Conservation (phyloP, 1,140 invertebrate genomes). For the Tetragonula clypearis region DNA sequence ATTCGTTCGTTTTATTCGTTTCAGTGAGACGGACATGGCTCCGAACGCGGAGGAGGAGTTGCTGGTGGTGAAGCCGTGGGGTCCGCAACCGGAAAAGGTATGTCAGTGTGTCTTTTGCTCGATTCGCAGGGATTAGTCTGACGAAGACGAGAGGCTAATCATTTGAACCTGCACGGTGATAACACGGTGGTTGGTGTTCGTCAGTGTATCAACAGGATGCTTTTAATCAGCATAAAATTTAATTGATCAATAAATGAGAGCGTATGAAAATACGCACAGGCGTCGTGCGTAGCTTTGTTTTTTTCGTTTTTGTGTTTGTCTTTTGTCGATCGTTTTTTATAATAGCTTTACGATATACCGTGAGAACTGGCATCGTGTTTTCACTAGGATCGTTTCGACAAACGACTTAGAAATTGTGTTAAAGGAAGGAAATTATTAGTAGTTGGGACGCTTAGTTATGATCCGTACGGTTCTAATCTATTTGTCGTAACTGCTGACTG, state of each 20-base stretch:
- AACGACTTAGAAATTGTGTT: constrained; percentile 40
- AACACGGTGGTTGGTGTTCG: background rate
- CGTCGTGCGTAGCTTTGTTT: constrained; percentile 4
- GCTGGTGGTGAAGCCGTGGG: constrained; percentile 77
- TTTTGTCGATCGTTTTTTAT: constrained; percentile 53
- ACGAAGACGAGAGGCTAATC: background rate
- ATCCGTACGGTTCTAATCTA: constrained; percentile 19
- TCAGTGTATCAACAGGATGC: constrained; percentile 63
- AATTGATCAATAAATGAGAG: constrained; percentile 58
- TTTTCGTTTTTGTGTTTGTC: background rate
- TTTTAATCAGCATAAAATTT: constrained; percentile 73
- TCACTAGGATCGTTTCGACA: background rate
- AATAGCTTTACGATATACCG: constrained; percentile 42
- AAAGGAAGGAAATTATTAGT: constrained; percentile 31
- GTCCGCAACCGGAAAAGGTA: constrained; percentile 78
- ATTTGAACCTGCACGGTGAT: constrained; percentile 11
- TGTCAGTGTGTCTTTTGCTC: constrained; percentile 19
- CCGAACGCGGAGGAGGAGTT: constrained; percentile 81
- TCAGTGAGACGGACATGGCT: constrained; percentile 80
- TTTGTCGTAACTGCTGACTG: constrained; percentile 4
- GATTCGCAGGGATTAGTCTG: background rate
- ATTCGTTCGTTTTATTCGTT: constrained; percentile 60
- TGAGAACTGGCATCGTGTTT: constrained; percentile 59
- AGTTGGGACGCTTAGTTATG: constrained; percentile 18
- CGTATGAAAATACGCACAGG: constrained; percentile 41